Base-by-base conservation (phyloP, 2,113 vertebrate genomes). In the Melanerpes aurifrons region DNA sequence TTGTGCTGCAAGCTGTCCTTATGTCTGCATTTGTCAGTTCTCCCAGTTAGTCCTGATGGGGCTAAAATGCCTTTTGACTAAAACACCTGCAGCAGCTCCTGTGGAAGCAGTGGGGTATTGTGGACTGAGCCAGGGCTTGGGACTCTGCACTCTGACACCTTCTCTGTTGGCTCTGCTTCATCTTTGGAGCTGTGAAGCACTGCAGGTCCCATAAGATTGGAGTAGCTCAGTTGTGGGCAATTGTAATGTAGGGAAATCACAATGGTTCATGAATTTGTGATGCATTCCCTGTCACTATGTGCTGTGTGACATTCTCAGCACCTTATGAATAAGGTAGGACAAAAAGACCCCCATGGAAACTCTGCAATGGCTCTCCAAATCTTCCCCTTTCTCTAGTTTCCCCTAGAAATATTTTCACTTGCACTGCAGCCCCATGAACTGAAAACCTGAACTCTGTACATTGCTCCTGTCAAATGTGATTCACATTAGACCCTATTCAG, bases 241-340 rank as follows among this genome's bases (percentile, higher is more conserved):
- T 78, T 83, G 32, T 18, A 78, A 74, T 35, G 45, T 73, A 88
- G 66, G 37, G 54, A 62, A 94, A 62, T 35, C 48, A 72, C 43
- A 81, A 88, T 68, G 32, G 54, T 64, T 88, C 48, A 54, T 75
- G 62, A 86, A 90, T 90, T 72, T 75, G n/a, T 81, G 77, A 74
- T 88, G 19, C 0, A 0, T 79, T 81, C 25, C 14, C n/a, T 74
- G 58, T 35, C 67, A 40, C 69, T 68, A 20, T 37, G 0, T 13
- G 15, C 45, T 81, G 24, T 54, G 20, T 54, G 83, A 40, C 22
- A 28, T 68, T 78, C 47, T 81, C 48, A 72, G 32, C 25, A 18
- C 69, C 83, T 78, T 26, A 18, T 26, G 62, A 68, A 59, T 40
- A 74, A 6, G 12, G 20, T 15, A 48, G 35, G 58, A 29, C 25